Conservation (phyloP, 2,888 invertebrate genomes). For the Leptopilina myrica region DNA sequence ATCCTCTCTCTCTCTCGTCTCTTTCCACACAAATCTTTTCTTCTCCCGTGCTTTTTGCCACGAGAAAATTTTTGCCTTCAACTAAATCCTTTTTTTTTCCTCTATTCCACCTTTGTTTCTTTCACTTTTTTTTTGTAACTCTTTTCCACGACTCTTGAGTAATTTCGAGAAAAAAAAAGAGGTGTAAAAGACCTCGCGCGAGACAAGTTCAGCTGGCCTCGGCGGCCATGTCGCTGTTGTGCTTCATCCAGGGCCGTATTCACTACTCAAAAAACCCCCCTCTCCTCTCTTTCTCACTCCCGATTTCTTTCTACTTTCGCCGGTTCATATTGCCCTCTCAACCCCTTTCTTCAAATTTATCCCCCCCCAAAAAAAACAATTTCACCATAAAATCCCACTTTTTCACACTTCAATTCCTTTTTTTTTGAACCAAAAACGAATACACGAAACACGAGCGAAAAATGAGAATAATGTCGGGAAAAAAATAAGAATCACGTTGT, state of each 20-base stretch:
- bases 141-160: no score
- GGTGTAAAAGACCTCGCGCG: slow-evolving; percentile 25
- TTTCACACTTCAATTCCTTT: not conserved
- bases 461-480: no score
- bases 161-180: slow-evolving; percentile 17
- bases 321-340: slow-evolving; percentile 24
- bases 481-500: no score
- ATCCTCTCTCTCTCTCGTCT: slow-evolving; percentile 43
- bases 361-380: no score
- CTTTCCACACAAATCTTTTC: not conserved
- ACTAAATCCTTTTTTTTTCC: no score
- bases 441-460: no score
- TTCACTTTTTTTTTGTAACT: slow-evolving; percentile 18
- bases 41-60: not conserved
- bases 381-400: not conserved
- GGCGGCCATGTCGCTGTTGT: slow-evolving; percentile 72
- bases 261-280: not conserved
- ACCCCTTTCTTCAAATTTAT: not conserved
- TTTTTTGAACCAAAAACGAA: no score
- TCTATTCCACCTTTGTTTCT: slow-evolving; percentile 42
- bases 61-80: no score
- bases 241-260: slow-evolving; percentile 35
- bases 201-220: slow-evolving; percentile 71
- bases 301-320: slow-evolving; percentile 17
- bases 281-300: not conserved